These are phyloP conservation scores for Acleris emargana DNA, from an alignment of 2,888 invertebrate species.

Conservation along the genomic window DNA sequence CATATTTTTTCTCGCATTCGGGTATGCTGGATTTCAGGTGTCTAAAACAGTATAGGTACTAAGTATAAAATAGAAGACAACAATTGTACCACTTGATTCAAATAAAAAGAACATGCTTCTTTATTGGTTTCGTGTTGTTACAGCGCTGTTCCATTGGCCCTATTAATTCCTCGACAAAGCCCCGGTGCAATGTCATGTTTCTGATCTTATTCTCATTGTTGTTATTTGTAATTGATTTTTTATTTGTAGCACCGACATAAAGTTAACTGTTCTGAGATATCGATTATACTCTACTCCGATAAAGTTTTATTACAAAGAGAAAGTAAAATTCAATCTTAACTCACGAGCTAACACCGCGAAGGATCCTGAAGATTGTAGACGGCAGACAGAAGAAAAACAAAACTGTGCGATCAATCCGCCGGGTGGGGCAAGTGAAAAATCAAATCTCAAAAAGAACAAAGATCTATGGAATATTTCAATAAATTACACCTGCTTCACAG, in stretches of 20 bases:
- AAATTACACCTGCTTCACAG: constrained; percentile 78
- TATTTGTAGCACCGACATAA: constrained; percentile 54
- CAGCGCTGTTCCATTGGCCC: constrained; percentile 63
- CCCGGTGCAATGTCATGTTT: constrained; percentile 60
- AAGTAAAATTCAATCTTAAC: constrained; percentile 71
- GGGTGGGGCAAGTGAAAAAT: constrained; percentile 64
- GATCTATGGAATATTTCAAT: constrained; percentile 63
- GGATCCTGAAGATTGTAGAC: constrained; percentile 72
- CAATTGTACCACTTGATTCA: constrained; percentile 62
- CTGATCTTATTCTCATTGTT: constrained; percentile 65
- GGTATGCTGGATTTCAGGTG: too few species aligned
- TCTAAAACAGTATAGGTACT: too few species aligned
- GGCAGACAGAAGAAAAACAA: constrained; percentile 80
- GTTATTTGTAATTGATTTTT: constrained; percentile 74
- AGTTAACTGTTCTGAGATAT: constrained; percentile 52
- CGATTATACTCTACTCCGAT: constrained; percentile 37
- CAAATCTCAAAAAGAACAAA: constrained; percentile 60
- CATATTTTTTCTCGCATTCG: too few species aligned
- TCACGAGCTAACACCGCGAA: constrained; percentile 71
- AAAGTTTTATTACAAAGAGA: constrained; percentile 54
- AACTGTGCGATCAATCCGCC: constrained; percentile 69
- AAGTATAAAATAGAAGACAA: neutral
- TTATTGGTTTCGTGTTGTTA: constrained; percentile 75
- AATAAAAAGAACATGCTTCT: constrained; percentile 64
- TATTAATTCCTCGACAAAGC: constrained; percentile 74